Evolutionary conservation across 1,140 invertebrate species (phyloP).

Genomic region (Lamellibrachia luymesi): DNA sequence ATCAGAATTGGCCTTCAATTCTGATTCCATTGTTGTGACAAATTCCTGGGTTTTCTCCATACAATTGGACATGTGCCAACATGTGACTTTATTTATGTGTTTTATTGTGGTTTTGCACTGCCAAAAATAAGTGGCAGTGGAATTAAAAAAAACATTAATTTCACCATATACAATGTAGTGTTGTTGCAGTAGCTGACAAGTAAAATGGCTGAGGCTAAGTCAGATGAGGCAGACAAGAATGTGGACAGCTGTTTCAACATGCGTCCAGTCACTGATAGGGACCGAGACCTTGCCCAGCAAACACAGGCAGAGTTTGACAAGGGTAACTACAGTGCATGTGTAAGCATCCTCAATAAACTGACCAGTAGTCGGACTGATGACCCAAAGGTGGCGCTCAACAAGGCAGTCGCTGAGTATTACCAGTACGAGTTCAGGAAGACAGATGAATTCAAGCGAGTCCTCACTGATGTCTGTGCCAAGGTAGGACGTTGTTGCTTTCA

Average conservation of each 20-base stretch:
- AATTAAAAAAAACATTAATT: background rate
- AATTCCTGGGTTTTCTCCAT: too few relatives aligned
- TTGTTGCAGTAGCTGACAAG: background rate
- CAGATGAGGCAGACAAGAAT: background rate
- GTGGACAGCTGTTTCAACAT: background rate
- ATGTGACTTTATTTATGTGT: too few relatives aligned
- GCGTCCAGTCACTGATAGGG: constrained; percentile 59
- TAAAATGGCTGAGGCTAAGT: constrained; percentile 11
- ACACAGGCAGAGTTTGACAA: constrained; percentile 64
- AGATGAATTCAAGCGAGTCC: constrained; percentile 68
- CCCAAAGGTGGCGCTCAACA: constrained; percentile 72
- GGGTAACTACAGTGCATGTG: constrained; percentile 62
- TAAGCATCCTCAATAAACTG: constrained; percentile 65
- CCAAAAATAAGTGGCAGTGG: too few relatives aligned
- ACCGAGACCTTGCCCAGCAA: constrained; percentile 62
- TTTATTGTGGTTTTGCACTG: too few relatives aligned
- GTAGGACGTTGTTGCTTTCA: constrained; percentile 10
- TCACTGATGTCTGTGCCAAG: constrained; percentile 63
- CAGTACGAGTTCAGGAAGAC: constrained; percentile 70
- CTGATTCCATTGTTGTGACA: too few relatives aligned
- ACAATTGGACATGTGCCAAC: too few relatives aligned
- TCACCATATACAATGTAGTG: background rate
- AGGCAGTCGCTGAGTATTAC: constrained; percentile 71
- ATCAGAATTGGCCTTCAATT: too few relatives aligned
- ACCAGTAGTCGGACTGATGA: constrained; percentile 64